These are phyloP conservation scores for Pseudolycoriella hygida DNA, from an alignment of 2,888 invertebrate species.

Conservation along the genomic window DNA sequence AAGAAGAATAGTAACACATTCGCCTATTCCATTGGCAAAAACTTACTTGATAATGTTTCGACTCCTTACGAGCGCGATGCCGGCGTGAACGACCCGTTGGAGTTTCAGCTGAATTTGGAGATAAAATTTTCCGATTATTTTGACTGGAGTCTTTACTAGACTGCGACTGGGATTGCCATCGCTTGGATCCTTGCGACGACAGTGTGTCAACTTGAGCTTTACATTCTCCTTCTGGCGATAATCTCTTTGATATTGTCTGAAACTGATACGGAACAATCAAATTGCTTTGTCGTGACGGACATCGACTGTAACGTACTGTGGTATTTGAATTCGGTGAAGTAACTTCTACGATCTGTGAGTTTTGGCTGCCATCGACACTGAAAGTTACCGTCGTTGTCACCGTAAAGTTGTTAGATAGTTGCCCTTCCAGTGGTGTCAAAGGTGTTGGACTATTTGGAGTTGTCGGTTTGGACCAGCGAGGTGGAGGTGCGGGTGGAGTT, in stretches of 20 bases:
- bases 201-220: conserved; percentile 34
- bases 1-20: no score
- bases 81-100: conserved; percentile 32
- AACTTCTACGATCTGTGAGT: conserved; percentile 24
- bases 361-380: conserved; percentile 34
- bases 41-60: conserved; percentile 50
- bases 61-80: conserved; percentile 39
- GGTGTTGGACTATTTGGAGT: conserved; percentile 30
- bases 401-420: conserved; percentile 53
- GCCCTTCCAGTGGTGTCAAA: conserved; percentile 27
- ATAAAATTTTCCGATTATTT: conserved; percentile 31
- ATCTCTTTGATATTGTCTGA: conserved; percentile 48
- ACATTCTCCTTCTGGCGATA: conserved; percentile 47
- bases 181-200: conserved; percentile 39
- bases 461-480: conserved; percentile 68
- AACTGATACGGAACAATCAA: conserved; percentile 15
- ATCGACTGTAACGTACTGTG: conserved; percentile 12
- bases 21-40: no score
- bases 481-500: conserved; percentile 69
- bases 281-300: background rate
- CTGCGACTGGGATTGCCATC: conserved; percentile 23
- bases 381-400: conserved; percentile 78
- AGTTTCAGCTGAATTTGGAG: conserved; percentile 26
- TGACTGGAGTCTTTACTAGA: conserved; percentile 35
- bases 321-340: conserved; percentile 22